Base-by-base conservation (phyloP, 2,113 vertebrate genomes). In the Aegithalos caudatus region DNA sequence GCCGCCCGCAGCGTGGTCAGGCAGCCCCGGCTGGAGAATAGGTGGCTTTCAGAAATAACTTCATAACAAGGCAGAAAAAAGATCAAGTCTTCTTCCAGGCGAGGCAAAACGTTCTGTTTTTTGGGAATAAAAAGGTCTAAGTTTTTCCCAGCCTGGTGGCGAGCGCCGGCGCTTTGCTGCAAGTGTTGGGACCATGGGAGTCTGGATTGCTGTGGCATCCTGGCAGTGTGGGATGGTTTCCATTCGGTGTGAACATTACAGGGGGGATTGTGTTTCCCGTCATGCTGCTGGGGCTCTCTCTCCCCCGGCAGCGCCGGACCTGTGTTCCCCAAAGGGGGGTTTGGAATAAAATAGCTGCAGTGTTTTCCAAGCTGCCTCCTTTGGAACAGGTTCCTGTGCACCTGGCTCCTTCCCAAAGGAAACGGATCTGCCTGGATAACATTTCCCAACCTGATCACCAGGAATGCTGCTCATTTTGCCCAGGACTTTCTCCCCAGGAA, bases 381-480 rank as follows among this genome's bases (percentile, higher is more conserved):
- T 73, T 70, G 86, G 92, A 95, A 35, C 58, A 7, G n/a, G 65
- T 48, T 88, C 81, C 78, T 37, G 72, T 19, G 73, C 14, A 40
- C 74, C 65, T 95, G 92, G 94, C 95, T 85, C 40, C 50, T 80
- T 48, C 95, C 92, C 95, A 93, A 77, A 90, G 96, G 94, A 82
- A 92, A 92, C 31, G 74, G 86, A 92, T 92, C 90, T 70, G 95
- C 82, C 82, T 70, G 88, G 95, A 29, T 90, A 67, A 58, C 44
- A n/a, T 96, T 96, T 90, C 95, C 94, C 92, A 86, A 87, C 94
- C 96, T 72, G 66, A 86, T 56, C 88, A 74, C 79, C 86, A 69
- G 94, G 88, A 95, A 93, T 65, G 90, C 85, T 80, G 90, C 71
- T 93, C 61, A 0, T 88, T 96, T 61, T 28, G n/a, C 69, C 73